Conservation (phyloP, 2,113 vertebrate species). For the Callipepla squamata region DNA sequence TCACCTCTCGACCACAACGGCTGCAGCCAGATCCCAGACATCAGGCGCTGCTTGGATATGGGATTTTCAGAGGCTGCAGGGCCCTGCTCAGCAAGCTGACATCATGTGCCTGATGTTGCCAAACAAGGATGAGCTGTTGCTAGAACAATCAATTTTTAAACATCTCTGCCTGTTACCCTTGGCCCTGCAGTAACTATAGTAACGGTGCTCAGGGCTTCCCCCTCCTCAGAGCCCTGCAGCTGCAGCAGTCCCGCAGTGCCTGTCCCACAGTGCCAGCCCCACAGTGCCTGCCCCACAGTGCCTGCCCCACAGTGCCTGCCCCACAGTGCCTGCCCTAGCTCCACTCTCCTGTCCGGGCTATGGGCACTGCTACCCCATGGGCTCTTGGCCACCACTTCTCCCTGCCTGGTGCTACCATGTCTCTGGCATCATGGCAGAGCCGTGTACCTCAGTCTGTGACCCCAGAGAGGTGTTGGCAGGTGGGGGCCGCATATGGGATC, state of each 20-base stretch:
- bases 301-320: neutral
- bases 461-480: accelerated
- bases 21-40: neutral
- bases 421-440: neutral
- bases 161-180: slow-evolving; percentile 29
- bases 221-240: slow-evolving; percentile 22
- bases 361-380: neutral
- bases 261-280: neutral
- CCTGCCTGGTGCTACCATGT: no score
- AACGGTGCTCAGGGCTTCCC: slow-evolving; percentile 55
- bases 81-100: neutral
- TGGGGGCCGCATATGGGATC: accelerated
- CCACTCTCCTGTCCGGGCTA: neutral
- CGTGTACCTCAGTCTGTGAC: accelerated
- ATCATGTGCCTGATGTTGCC: slow-evolving; percentile 45
- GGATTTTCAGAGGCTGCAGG: neutral
- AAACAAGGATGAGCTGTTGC: slow-evolving; percentile 36
- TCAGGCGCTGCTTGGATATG: neutral
- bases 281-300: no score
- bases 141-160: slow-evolving; percentile 63
- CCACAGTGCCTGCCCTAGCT: neutral
- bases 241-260: neutral
- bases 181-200: slow-evolving; percentile 72
- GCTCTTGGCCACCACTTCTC: neutral
- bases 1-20: neutral